A percentile compares a stretch with the other conserved stretches of the same genome.
phyloP scores from a whole-genome alignment of 1,140 invertebrate genomes.

The Scaptomyza graminum region DNA sequence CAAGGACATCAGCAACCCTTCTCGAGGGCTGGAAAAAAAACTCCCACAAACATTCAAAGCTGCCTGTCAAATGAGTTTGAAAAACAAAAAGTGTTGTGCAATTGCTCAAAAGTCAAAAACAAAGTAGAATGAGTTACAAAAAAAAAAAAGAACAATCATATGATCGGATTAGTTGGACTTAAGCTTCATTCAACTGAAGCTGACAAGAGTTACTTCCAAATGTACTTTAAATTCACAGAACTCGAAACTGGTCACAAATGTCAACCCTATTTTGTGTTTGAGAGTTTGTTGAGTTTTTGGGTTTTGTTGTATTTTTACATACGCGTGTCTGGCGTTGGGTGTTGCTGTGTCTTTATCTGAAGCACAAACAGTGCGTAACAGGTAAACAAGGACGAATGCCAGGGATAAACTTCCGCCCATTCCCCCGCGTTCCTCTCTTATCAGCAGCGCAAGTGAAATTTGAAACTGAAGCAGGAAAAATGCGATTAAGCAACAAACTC shows the following conservation, averaged over 20 bases:
- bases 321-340: constrained; percentile 59
- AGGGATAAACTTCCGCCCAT: constrained; percentile 4
- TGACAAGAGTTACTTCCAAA: background rate
- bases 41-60: too few relatives aligned
- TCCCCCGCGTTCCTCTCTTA: constrained; percentile 31
- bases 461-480: constrained; percentile 58
- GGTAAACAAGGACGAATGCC: constrained; percentile 45
- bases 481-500: constrained; percentile 56
- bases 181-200: constrained; percentile 2
- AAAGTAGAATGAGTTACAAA: too few relatives aligned
- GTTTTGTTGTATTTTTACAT: constrained; percentile 51
- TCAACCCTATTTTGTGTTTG: constrained; percentile 15
- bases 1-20: too few relatives aligned
- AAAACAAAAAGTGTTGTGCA: constrained; percentile 42
- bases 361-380: constrained; percentile 66
- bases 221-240: background rate
- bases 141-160: constrained; percentile 72
- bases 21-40: too few relatives aligned
- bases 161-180: constrained; percentile 74
- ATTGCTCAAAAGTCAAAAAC: constrained; percentile 15
- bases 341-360: constrained; percentile 57
- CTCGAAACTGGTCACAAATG: constrained; percentile 33
- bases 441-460: constrained; percentile 42
- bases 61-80: constrained; percentile 32
- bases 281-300: background rate